Evolutionary conservation across 2,797 vertebrate genomes (phyloP).

Genomic region (Emydoidea blandingii): DNA sequence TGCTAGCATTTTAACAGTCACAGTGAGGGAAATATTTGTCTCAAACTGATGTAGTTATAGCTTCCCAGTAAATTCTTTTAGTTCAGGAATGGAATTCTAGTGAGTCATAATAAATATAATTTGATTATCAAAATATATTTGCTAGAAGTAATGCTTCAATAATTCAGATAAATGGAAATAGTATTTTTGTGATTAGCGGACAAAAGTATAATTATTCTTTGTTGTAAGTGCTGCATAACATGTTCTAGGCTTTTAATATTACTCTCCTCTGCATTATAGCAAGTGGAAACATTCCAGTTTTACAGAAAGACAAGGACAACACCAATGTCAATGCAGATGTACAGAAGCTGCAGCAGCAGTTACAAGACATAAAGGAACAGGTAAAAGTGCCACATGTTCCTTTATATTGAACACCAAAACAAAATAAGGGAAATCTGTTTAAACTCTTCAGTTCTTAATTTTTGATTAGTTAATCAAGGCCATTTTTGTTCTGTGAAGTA

Average conservation of each 20-base stretch:
- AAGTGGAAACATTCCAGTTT: conserved; percentile 94
- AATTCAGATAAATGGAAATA: neutral
- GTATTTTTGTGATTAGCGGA: neutral
- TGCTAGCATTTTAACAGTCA: neutral
- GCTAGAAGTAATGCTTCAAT: neutral
- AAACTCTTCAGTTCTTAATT: neutral
- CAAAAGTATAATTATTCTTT: neutral
- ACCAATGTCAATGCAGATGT: conserved; percentile 99
- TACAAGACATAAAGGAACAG: conserved; percentile 99
- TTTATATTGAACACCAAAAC: neutral
- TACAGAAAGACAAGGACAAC: conserved; percentile 99
- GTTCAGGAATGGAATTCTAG: neutral
- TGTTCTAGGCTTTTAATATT: neutral
- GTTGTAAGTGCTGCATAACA: neutral
- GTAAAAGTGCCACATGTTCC: conserved; percentile 75
- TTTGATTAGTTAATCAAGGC: neutral
- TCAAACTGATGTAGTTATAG: neutral
- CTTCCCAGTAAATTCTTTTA: neutral
- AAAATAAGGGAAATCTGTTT: neutral
- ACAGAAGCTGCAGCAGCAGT: conserved; percentile 97
- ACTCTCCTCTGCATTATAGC: conserved; percentile 81
- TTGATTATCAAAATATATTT: neutral
- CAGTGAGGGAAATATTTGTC: neutral
- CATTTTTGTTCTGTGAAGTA: neutral
- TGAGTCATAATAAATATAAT: neutral